A percentile compares a stretch with the other conserved stretches of the same genome.
phyloP scores from a whole-genome alignment of 1,140 invertebrate genomes.

The Phortica variegata region DNA sequence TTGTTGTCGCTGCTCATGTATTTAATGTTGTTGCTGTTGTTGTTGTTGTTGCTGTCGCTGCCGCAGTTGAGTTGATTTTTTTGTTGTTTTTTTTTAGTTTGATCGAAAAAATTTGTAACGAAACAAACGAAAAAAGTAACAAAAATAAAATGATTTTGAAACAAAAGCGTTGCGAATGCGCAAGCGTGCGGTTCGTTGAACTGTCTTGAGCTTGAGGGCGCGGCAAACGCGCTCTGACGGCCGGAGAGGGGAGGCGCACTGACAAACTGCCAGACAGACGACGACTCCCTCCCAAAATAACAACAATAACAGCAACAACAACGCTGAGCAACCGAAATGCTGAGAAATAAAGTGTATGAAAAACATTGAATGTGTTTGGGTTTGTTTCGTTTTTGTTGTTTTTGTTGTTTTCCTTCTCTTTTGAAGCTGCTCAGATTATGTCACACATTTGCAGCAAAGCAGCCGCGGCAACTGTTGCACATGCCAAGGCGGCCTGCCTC shows the following conservation, averaged over 20 bases:
- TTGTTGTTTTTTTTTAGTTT: constrained; percentile 44
- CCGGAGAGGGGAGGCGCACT: too few relatives aligned
- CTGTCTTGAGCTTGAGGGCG: constrained; percentile 37
- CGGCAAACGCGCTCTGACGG: constrained; percentile 41
- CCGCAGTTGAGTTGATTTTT: constrained; percentile 12
- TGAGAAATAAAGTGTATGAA: too few relatives aligned
- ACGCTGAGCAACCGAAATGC: too few relatives aligned
- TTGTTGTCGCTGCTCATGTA: constrained; percentile 1
- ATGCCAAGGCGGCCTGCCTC: too few relatives aligned
- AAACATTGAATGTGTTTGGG: too few relatives aligned
- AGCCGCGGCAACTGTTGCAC: too few relatives aligned
- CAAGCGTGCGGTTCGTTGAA: constrained; percentile 22
- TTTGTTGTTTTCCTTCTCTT: too few relatives aligned
- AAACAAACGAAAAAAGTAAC: constrained; percentile 17
- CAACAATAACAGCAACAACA: constrained; percentile 19
- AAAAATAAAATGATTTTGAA: constrained; percentile 13
- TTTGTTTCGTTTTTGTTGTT: too few relatives aligned
- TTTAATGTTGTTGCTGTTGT: constrained; percentile 12
- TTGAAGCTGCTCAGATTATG: constrained; percentile 53
- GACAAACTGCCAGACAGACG: constrained; percentile 7
- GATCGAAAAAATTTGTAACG: constrained; percentile 45
- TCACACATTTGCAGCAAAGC: constrained; percentile 37
- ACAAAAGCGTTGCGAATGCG: constrained; percentile 6
- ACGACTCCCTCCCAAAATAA: constrained; percentile 22
- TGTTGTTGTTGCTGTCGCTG: constrained; percentile 19